Conservation (phyloP, 2,797 vertebrate genomes). For the Sebastes kiyomatsui region DNA sequence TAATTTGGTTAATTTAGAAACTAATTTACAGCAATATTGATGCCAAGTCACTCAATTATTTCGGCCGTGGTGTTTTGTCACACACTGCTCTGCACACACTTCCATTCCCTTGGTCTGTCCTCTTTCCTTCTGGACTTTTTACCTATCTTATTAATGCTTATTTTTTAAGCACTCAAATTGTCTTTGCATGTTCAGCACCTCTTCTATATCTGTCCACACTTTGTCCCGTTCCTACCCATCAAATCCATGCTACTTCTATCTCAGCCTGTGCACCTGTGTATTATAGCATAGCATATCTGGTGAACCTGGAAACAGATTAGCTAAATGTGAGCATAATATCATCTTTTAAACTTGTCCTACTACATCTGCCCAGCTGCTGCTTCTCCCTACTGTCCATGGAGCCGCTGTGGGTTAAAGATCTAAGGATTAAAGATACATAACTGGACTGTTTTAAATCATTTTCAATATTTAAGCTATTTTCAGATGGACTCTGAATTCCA, state of each 20-base stretch:
- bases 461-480: neutral
- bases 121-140: neutral
- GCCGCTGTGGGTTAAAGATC: neutral
- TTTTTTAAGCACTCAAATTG: neutral
- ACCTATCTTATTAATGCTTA: neutral
- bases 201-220: neutral
- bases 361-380: neutral
- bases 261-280: neutral
- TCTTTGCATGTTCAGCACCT: neutral
- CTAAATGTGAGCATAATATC: neutral
- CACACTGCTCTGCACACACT: neutral
- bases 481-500: neutral
- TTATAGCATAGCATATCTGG: neutral
- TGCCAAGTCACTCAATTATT: neutral
- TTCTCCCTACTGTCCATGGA: neutral
- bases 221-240: neutral
- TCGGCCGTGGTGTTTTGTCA: neutral
- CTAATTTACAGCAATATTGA: constrained; percentile 1
- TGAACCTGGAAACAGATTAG: neutral
- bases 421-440: constrained; percentile 18
- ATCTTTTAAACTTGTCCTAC: neutral
- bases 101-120: neutral
- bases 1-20: neutral
- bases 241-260: neutral
- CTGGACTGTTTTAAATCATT: neutral